Base-by-base conservation (phyloP, 2,888 invertebrate genomes). In the Alviniconcha strummeri region DNA sequence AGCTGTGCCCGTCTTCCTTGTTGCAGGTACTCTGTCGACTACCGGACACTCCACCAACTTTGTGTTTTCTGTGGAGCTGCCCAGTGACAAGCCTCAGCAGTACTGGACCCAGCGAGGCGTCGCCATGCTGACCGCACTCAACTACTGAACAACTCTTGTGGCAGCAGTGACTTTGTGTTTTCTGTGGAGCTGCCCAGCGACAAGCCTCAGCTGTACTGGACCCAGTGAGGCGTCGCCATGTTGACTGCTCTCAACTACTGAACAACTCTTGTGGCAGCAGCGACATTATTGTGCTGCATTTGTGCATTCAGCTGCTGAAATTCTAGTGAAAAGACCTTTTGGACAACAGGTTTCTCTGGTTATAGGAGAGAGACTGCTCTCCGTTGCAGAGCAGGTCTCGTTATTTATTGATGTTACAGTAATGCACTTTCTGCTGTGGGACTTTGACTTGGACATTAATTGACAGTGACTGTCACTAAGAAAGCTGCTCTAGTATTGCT, bases 1-100 rank as follows among this genome's bases (percentile, higher is more conserved):
- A 36, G 36, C 36, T 36, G 36, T 36, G 36, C 36, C 36, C 36
- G 36, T 60, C 60, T 60, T 13, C 60, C 13, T 60, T 69, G 13
- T 69, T 89, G 55, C 89, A 94, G 94, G 94, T 75, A 93, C 94
- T 0, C 88, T 94, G 83, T 94, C 94, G 55, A 94, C 94, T 5
- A 94, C 94, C 17, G 94, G 94, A 15, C 93, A 93, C 85, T 94
- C 94, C 4, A 94, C 94, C 52, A 94, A 94, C 90, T 94, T 94
- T 89, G 94, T 94, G 36, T 94, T 94, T 85, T 87, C 92, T 0
- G 90, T 93, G 72, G 94, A 94, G 86, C 83, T 94, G 36, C 93
- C 94, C 5, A 90, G 92, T n/a, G 90, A 92, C 85, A 90, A 92
- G 80, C 83, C 85, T 5, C 93, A 93, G 88, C 90, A 91, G 81